Evolutionary conservation across 2,888 invertebrate species (phyloP).

Genomic region (Pteria penguin): DNA sequence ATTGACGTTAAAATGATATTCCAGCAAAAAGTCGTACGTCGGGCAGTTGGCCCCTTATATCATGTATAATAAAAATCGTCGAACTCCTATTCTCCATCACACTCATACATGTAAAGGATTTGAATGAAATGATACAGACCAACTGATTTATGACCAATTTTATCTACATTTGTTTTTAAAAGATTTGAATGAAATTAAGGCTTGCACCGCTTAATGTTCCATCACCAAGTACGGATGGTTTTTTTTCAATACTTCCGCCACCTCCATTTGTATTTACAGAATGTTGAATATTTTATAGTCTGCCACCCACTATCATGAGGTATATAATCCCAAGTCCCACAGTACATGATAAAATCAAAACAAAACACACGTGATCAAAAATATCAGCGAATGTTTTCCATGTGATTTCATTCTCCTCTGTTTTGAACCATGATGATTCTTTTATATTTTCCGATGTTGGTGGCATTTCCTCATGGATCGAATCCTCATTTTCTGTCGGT

Average conservation of each 20-base stretch:
- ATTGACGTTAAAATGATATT: too few relatives aligned
- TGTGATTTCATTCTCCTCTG: background rate
- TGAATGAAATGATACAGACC: background rate
- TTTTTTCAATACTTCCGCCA: background rate
- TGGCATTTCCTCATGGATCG: background rate
- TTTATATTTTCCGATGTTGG: background rate
- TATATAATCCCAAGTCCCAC: background rate
- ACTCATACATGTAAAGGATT: background rate
- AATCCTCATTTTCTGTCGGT: background rate
- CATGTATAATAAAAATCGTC: too few relatives aligned
- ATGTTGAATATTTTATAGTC: background rate
- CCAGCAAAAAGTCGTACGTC: too few relatives aligned
- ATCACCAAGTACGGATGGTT: background rate
- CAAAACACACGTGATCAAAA: constrained; percentile 10
- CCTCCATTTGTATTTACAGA: background rate
- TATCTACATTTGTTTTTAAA: too few relatives aligned
- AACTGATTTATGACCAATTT: too few relatives aligned
- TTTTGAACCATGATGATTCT: background rate
- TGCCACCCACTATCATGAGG: background rate
- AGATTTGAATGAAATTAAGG: too few relatives aligned
- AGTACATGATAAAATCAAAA: background rate
- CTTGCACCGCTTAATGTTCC: too few relatives aligned
- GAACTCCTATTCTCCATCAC: too few relatives aligned
- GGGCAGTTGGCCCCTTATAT: too few relatives aligned
- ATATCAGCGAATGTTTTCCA: constrained; percentile 12